A percentile compares a stretch with the other conserved stretches of the same genome.
These are phyloP conservation scores for Trichechus manatus DNA, from an alignment of 2,113 vertebrate species.

Conservation along the genomic window DNA sequence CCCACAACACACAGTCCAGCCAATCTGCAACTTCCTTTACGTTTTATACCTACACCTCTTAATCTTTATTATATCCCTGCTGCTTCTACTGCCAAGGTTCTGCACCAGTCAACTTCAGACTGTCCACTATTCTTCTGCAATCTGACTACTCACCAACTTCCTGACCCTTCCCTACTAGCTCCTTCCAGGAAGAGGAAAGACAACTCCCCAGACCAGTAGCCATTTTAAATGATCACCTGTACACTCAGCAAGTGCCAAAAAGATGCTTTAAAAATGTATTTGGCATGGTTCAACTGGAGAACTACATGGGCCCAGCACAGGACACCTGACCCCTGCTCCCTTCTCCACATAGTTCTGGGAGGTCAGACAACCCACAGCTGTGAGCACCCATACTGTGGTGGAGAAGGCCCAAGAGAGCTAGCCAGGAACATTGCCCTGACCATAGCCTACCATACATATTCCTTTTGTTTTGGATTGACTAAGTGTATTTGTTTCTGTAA, in stretches of 20 bases:
- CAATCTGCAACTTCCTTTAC: neutral
- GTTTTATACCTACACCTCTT: neutral
- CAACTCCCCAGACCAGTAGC: neutral
- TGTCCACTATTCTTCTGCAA: neutral
- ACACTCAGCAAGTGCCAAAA: constrained; percentile 18
- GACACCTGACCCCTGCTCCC: neutral
- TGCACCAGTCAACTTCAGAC: neutral
- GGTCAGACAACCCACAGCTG: neutral
- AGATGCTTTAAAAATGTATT: neutral
- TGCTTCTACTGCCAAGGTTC: neutral
- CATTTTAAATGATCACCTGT: constrained; percentile 10
- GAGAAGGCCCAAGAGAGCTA: neutral
- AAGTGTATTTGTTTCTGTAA: neutral
- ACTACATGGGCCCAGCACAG: neutral
- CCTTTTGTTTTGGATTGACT: neutral
- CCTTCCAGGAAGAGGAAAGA: neutral
- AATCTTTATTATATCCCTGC: neutral
- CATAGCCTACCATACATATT: neutral
- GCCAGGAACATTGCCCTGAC: neutral
- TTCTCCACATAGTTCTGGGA: neutral
- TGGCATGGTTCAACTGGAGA: neutral
- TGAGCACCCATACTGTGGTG: neutral
- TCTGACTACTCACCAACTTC: neutral
- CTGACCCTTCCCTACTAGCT: neutral
- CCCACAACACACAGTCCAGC: neutral